phyloP scores from a whole-genome alignment of 2,888 invertebrate species.

The Eupithecia subumbrata region DNA sequence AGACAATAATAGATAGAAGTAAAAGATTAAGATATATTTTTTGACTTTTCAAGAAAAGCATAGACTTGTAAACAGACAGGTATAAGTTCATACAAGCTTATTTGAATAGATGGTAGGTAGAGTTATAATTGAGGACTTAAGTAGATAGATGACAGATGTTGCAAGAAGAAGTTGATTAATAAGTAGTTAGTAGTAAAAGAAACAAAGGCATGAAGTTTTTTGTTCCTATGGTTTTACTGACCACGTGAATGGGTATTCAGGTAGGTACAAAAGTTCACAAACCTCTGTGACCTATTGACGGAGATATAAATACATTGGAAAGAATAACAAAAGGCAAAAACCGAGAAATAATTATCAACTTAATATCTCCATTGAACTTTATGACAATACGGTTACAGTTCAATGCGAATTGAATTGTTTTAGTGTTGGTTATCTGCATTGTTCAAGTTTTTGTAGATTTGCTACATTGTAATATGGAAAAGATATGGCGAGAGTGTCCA shows the following conservation, averaged over 20 bases:
- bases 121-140: too few relatives aligned
- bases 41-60: too few relatives aligned
- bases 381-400: conserved; percentile 12
- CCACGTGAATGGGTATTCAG: background rate
- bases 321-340: conserved; percentile 30
- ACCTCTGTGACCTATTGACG: conserved; percentile 26
- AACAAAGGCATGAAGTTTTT: background rate
- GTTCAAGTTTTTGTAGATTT: background rate
- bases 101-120: too few relatives aligned
- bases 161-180: too few relatives aligned
- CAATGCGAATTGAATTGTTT: conserved; percentile 4
- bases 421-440: background rate
- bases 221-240: background rate
- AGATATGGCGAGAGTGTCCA: background rate
- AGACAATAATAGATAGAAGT: background rate
- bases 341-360: conserved; percentile 3
- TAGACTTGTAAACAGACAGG: too few relatives aligned
- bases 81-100: too few relatives aligned
- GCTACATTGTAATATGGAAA: background rate
- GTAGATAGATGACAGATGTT: too few relatives aligned
- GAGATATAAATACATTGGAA: conserved; percentile 12
- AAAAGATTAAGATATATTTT: too few relatives aligned
- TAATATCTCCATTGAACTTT: conserved; percentile 7
- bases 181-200: background rate
- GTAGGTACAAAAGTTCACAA: conserved; percentile 26